Conservation (phyloP, 2,113 vertebrate genomes). For the Hoplias malabaricus region DNA sequence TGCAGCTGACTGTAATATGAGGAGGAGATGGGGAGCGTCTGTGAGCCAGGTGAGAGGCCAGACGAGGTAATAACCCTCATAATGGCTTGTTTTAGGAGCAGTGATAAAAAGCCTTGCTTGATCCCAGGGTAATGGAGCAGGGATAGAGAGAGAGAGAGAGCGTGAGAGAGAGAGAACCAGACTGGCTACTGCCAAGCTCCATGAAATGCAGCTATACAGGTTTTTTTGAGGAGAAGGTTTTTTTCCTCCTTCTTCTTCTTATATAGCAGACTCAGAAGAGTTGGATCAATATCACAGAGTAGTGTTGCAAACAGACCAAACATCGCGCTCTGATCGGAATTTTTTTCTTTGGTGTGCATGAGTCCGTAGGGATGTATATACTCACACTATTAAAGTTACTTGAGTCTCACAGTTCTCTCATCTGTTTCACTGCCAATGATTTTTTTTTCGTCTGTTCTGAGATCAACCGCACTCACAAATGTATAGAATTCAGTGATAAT, state of each 20-base stretch:
- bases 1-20: neutral
- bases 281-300: conserved; percentile 31
- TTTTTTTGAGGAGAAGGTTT: conserved; percentile 9
- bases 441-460: neutral
- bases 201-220: conserved; percentile 32
- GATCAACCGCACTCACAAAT: neutral
- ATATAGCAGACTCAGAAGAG: conserved; percentile 27
- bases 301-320: conserved; percentile 14
- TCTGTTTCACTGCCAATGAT: neutral
- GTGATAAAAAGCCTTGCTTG: conserved; percentile 40
- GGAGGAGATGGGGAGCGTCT: neutral
- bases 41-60: conserved; percentile 32
- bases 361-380: conserved; percentile 12
- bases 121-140: conserved; percentile 20
- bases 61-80: conserved; percentile 31
- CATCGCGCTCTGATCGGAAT: neutral
- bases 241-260: no score
- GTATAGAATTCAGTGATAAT: neutral
- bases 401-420: neutral
- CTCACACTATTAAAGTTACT: neutral
- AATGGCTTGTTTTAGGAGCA: conserved; percentile 45
- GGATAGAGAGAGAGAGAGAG: neutral
- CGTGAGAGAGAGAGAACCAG: neutral
- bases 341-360: conserved; percentile 3
- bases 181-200: neutral